Conservation (phyloP, 2,113 vertebrate genomes). For the Otocyon megalotis region DNA sequence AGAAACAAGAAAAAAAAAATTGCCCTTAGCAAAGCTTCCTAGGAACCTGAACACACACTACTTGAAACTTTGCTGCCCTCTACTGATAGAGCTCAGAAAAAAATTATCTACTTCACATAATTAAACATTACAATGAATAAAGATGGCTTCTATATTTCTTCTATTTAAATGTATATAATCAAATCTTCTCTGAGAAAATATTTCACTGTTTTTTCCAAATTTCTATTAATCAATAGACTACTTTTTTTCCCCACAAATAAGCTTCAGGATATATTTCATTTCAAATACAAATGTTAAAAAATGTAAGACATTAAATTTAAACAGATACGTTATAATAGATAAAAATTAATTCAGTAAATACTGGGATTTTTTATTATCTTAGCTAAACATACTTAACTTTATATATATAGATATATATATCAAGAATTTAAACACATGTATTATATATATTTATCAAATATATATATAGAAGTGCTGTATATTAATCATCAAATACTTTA, state of each 20-base stretch:
- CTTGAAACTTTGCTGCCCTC: conserved; percentile 63
- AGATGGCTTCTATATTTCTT: conserved; percentile 24
- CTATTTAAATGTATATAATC: conserved; percentile 22
- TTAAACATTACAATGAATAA: conserved; percentile 46
- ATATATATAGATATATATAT: not conserved
- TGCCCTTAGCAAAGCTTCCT: not conserved
- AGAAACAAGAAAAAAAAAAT: not conserved
- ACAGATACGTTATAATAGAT: not conserved
- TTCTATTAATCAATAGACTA: not conserved
- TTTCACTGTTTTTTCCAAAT: not conserved
- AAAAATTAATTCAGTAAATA: conserved; percentile 54
- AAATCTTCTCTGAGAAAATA: not conserved
- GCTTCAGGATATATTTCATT: conserved; percentile 6
- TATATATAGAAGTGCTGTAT: not conserved
- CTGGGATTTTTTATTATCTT: not conserved
- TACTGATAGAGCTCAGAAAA: conserved; percentile 44
- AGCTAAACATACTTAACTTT: not conserved
- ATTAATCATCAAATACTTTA: conserved; percentile 52
- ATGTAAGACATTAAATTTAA: conserved; percentile 27
- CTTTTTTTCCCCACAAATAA: not conserved
- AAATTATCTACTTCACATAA: not conserved
- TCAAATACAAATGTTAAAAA: conserved; percentile 30
- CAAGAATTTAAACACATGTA: not conserved
- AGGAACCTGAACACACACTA: not conserved
- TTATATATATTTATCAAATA: not conserved